Percentiles rank a stretch among this genome's conserved stretches.
Conservation (phyloP, 2,888 invertebrate species). For the Thysanoteuthis rhombus region DNA sequence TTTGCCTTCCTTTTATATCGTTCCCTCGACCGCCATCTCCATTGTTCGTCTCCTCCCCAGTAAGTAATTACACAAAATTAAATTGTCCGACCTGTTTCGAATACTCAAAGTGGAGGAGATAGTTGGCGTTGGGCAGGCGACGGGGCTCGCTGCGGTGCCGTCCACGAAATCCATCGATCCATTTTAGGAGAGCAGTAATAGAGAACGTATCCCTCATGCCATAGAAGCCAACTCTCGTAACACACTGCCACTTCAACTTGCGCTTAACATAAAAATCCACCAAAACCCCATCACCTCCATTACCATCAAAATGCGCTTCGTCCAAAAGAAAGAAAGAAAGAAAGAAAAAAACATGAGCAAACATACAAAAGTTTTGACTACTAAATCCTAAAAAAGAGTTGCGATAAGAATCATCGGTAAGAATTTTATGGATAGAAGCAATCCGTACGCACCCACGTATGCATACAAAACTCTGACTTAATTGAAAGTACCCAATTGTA, state of each 20-base stretch:
- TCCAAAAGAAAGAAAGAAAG: background rate
- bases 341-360: background rate
- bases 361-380: background rate
- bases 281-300: background rate
- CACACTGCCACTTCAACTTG: background rate
- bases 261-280: background rate
- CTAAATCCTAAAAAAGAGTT: background rate
- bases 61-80: slow-evolving; percentile 12
- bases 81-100: slow-evolving; percentile 12
- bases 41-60: background rate
- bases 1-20: background rate
- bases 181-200: background rate
- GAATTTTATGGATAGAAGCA: background rate
- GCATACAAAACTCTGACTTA: too few relatives aligned
- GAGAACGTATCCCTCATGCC: background rate
- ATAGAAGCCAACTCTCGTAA: background rate
- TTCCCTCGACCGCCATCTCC: too few relatives aligned
- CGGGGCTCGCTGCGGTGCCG: background rate
- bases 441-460: too few relatives aligned
- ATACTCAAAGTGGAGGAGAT: background rate
- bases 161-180: background rate
- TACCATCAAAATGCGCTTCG: background rate
- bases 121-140: background rate
- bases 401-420: background rate
- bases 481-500: too few relatives aligned